These are phyloP conservation scores for Murina feae DNA, from an alignment of 2,113 vertebrate species.

Conservation along the genomic window DNA sequence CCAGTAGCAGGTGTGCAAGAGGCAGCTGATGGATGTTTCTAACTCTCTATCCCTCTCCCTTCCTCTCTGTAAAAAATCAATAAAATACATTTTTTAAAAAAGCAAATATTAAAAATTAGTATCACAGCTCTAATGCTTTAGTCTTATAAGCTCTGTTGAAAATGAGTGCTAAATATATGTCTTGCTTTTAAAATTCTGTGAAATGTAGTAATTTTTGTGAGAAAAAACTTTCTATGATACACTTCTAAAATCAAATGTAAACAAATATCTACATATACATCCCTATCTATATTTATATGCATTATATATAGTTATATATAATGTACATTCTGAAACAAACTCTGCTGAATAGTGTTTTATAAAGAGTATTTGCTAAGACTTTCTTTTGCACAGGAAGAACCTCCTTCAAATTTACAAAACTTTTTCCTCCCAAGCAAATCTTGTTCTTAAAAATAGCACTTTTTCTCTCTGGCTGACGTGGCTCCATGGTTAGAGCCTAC, in stretches of 20 bases:
- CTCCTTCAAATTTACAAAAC: background rate
- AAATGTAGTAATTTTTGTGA: background rate
- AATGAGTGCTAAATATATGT: background rate
- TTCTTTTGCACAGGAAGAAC: background rate
- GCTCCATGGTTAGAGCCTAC: too few relatives aligned
- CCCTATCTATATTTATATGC: too few relatives aligned
- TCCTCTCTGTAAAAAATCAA: too few relatives aligned
- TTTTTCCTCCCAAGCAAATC: background rate
- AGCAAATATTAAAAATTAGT: background rate
- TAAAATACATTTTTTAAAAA: too few relatives aligned
- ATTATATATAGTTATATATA: background rate
- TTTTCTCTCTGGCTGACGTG: background rate
- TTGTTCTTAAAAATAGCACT: conserved; percentile 5
- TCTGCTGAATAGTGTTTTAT: background rate
- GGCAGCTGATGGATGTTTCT: too few relatives aligned
- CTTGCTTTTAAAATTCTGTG: background rate
- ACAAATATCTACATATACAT: background rate
- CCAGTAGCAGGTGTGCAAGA: too few relatives aligned
- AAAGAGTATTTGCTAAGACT: background rate
- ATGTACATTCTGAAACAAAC: background rate
- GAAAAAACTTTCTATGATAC: background rate
- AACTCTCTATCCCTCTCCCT: too few relatives aligned
- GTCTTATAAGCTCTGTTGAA: background rate
- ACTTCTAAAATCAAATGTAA: background rate
- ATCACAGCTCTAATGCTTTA: background rate